Evolutionary conservation across 2,888 invertebrate genomes (phyloP), one percentile per base, ranked within the genome.

Genomic region (Tanaodytes sp.): DNA sequence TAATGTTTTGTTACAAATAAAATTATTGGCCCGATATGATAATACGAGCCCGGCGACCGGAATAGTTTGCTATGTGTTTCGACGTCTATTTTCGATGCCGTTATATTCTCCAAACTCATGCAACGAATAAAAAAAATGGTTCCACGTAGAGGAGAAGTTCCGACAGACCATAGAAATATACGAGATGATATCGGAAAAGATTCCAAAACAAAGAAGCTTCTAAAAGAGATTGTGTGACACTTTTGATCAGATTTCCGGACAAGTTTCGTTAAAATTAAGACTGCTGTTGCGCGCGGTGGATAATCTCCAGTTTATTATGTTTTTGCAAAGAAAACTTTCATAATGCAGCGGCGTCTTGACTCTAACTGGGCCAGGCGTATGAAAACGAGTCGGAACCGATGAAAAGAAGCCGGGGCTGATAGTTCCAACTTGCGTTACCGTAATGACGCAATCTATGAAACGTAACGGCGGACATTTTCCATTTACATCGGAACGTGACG

Each of bases 401-500:
- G 46, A 40, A 23, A 46, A 31, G n/a, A 27, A 58, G 39, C 12
- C 16, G 45, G 1, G 36, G 5, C 14, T 16, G 18, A 15, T n/a
- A n/a, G 8, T 23, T 23, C 30, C 12, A 36, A 54, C 54, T 54
- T 54, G 30, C 37, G 37, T 57, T 43, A 33, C 20, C 11, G 19
- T 45, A 57, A 57, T 27, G 27, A 19, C 9, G 36, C 37, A 45
- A 45, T 45, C 55, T 20, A 27, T 45, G 45, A 27, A 58, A 57
- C 14, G 48, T 40, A 48, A 33, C 31, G 59, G 14, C 14, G 33
- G 59, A 51, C 59, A 59, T 43, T 59, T n/a, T 59, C 46, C 33
- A 59, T 59, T 59, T 42, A 39, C 52, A 18, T 45, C 27, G 30
- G n/a, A n/a, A n/a, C n/a, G n/a, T n/a, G n/a, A n/a, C n/a, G n/a